These are phyloP conservation scores for Acestrorhynchus altus DNA, from an alignment of 2,797 vertebrate species.

Conservation along the genomic window DNA sequence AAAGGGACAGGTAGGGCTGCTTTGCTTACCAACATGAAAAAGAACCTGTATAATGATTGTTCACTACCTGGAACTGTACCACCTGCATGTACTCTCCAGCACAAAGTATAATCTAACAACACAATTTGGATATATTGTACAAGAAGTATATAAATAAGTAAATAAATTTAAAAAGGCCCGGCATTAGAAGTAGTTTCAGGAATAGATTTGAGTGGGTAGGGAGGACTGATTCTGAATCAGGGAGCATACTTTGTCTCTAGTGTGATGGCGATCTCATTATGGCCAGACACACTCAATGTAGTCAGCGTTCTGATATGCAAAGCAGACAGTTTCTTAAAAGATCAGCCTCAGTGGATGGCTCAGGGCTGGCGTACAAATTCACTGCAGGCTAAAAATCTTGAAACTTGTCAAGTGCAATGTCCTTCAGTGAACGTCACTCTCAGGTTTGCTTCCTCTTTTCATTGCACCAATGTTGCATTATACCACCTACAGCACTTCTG, in stretches of 20 bases:
- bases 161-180: conserved; percentile 24
- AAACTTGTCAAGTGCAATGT: conserved; percentile 1
- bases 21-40: conserved; percentile 20
- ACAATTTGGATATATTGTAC: conserved; percentile 4
- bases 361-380: conserved; percentile 11
- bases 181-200: conserved; percentile 25
- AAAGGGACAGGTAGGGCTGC: neutral
- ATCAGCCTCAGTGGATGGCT: neutral
- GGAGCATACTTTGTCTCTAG: conserved; percentile 30
- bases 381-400: neutral
- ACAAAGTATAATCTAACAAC: conserved; percentile 14
- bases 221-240: conserved; percentile 39
- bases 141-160: neutral
- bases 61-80: neutral
- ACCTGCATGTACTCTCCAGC: neutral
- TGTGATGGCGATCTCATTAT: conserved; percentile 17
- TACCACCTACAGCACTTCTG: neutral
- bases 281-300: conserved; percentile 11
- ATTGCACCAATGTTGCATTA: neutral
- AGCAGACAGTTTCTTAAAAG: conserved; percentile 36
- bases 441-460: conserved; percentile 6
- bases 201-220: conserved; percentile 33
- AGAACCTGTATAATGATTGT: neutral
- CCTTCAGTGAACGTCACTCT: neutral
- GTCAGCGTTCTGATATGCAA: conserved; percentile 40